A percentile compares a stretch with the other conserved stretches of the same genome.
phyloP scores from a whole-genome alignment of 2,797 vertebrate genomes.

The Nothura maculosa region DNA sequence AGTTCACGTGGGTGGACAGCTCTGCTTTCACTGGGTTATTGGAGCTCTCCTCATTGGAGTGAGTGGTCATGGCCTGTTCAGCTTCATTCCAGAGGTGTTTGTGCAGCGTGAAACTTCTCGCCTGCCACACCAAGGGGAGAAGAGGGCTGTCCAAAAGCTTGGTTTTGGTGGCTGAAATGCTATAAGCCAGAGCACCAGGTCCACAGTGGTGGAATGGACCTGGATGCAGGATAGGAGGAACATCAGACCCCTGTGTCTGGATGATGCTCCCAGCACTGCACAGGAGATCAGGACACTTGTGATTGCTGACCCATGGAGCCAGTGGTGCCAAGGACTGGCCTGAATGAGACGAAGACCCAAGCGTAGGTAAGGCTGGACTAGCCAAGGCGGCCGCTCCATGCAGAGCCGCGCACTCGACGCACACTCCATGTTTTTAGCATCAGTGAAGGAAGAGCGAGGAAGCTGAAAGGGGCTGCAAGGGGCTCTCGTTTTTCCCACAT shows the following conservation, averaged over 20 bases:
- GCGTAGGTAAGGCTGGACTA: no score
- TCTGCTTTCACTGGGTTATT: not conserved
- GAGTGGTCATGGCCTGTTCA: not conserved
- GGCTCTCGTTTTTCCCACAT: not conserved
- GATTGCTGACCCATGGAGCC: no score
- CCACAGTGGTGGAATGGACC: not conserved
- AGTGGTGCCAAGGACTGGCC: no score
- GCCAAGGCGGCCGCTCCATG: no score
- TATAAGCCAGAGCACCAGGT: not conserved
- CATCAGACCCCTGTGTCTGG: no score
- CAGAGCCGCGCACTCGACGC: no score
- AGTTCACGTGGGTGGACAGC: no score
- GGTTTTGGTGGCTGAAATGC: not conserved
- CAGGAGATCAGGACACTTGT: no score
- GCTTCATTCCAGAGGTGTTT: not conserved
- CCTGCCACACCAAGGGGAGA: not conserved
- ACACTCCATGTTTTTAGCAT: no score
- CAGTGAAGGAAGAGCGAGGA: not conserved
- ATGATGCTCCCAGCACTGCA: no score
- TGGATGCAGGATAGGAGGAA: not conserved
- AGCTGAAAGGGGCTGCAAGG: not conserved
- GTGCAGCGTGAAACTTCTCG: not conserved
- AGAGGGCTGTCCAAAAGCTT: not conserved
- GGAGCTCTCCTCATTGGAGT: not conserved
- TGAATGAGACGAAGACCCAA: no score